phyloP scores from a whole-genome alignment of 2,797 vertebrate species.

The Odontamblyopus rebecca region DNA sequence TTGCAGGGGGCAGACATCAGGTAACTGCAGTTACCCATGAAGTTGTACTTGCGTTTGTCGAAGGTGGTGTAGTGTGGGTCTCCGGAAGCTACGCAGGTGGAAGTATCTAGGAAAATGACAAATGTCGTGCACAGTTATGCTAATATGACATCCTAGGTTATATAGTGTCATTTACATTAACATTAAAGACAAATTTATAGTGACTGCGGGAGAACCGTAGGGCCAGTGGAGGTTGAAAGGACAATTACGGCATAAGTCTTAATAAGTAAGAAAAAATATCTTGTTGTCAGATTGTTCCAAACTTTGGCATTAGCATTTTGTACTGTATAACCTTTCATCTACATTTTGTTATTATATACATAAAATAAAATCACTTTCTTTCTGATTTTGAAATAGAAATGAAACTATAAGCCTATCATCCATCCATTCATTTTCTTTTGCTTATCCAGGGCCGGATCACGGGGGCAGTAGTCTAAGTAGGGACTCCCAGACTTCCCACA shows the following conservation, averaged over 20 bases:
- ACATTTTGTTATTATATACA: not conserved
- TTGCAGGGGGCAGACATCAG: constrained; percentile 76
- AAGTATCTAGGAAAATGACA: constrained; percentile 48
- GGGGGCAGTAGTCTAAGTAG: too few relatives aligned
- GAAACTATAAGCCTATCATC: not conserved
- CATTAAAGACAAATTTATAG: not conserved
- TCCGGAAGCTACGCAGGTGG: constrained; percentile 68
- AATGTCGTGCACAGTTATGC: not conserved
- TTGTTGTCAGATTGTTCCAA: not conserved
- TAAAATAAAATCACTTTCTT: not conserved
- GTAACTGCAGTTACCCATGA: constrained; percentile 85
- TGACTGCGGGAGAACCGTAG: not conserved
- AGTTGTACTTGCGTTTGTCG: constrained; percentile 72
- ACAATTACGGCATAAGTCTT: too few relatives aligned
- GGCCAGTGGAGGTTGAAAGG: not conserved
- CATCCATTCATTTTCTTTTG: too few relatives aligned
- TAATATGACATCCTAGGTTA: not conserved
- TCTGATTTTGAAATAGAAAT: not conserved
- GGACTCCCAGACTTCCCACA: too few relatives aligned
- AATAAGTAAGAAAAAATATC: too few relatives aligned
- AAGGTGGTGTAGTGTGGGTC: constrained; percentile 83
- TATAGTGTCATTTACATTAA: not conserved
- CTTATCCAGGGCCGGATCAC: too few relatives aligned
- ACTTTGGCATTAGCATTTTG: not conserved
- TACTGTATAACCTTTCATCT: too few relatives aligned